These are phyloP conservation scores for Gambusia holbrooki DNA, from an alignment of 2,113 vertebrate genomes.

Conservation along the genomic window DNA sequence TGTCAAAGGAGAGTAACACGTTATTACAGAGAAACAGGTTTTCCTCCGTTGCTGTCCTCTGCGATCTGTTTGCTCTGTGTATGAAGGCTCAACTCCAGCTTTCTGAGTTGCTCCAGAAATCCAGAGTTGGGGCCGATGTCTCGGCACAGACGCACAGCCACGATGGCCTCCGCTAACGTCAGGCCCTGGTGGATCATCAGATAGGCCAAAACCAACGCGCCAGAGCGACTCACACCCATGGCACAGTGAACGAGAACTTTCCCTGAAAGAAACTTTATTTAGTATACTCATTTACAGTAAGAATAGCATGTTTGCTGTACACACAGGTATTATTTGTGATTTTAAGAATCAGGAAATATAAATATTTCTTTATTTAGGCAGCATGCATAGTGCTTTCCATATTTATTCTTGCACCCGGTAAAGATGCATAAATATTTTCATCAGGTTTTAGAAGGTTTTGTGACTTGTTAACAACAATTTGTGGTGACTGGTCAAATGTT, in stretches of 20 bases:
- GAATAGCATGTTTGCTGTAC: background rate
- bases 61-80: constrained; percentile 35
- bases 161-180: constrained; percentile 82
- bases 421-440: too few relatives aligned
- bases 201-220: constrained; percentile 83
- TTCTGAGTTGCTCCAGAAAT: constrained; percentile 86
- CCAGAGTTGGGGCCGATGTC: constrained; percentile 85
- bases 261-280: constrained; percentile 69
- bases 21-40: background rate
- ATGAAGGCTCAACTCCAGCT: constrained; percentile 76
- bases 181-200: constrained; percentile 84
- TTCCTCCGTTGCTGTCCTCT: background rate
- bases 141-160: constrained; percentile 78
- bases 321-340: background rate
- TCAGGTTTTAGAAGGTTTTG: too few relatives aligned
- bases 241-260: constrained; percentile 87
- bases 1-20: background rate
- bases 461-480: too few relatives aligned
- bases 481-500: too few relatives aligned
- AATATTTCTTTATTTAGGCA: background rate
- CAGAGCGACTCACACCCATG: constrained; percentile 86
- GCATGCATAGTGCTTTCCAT: too few relatives aligned
- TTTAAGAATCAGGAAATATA: background rate
- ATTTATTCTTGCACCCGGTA: too few relatives aligned
- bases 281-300: background rate